Conservation (phyloP, 2,888 invertebrate genomes). For the Thecocarcelia acutangulata region DNA sequence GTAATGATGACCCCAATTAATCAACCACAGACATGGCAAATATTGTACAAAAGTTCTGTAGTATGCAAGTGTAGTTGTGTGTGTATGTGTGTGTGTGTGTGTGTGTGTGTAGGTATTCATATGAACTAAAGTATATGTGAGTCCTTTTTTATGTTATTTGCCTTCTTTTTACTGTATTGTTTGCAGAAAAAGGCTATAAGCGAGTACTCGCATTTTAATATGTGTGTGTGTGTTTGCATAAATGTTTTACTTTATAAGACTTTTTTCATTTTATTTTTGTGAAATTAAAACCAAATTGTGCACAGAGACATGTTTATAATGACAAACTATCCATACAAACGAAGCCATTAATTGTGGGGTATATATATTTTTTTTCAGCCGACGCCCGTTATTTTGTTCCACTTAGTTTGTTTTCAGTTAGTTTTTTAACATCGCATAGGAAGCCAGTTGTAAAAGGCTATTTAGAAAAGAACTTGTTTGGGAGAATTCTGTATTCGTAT, state of each 20-base stretch:
- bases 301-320: conserved; percentile 20
- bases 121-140: background rate
- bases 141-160: background rate
- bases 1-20: conserved; percentile 70
- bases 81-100: too few species aligned
- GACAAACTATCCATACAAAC: conserved; percentile 33
- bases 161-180: conserved; percentile 9
- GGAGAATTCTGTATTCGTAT: background rate
- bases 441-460: background rate
- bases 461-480: background rate
- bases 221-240: conserved; percentile 23
- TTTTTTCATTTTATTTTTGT: background rate
- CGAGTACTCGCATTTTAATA: conserved; percentile 30
- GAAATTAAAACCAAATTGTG: conserved; percentile 34
- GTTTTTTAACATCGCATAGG: background rate
- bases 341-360: conserved; percentile 52
- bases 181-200: conserved; percentile 8
- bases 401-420: conserved; percentile 16
- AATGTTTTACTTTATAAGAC: conserved; percentile 10
- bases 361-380: background rate
- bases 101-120: background rate
- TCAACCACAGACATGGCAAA: conserved; percentile 66
- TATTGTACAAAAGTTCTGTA: conserved; percentile 20
- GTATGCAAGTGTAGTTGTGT: background rate
- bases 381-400: conserved; percentile 10